Evolutionary conservation across 1,140 invertebrate genomes (phyloP).

Genomic region (Anastrepha ludens): DNA sequence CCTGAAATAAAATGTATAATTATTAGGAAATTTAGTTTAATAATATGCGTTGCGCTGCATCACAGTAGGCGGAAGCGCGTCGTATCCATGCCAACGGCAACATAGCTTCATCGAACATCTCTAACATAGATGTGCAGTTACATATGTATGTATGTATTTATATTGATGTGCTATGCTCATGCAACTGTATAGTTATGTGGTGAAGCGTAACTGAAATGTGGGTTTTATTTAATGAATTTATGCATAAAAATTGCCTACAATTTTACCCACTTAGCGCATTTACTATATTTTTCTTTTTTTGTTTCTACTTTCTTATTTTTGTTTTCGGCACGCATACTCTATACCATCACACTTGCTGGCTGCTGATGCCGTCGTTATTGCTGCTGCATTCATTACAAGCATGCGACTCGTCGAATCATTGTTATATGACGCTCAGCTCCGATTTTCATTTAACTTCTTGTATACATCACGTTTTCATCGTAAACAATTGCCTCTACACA

Average conservation of each 20-base stretch:
- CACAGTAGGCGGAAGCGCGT: slow-evolving; percentile 24
- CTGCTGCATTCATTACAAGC: not conserved
- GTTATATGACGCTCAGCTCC: slow-evolving; percentile 34
- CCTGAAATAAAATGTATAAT: not conserved
- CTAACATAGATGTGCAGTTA: not conserved
- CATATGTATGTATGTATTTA: no score
- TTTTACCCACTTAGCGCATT: not conserved
- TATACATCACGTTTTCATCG: slow-evolving; percentile 33
- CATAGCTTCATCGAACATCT: not conserved
- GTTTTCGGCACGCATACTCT: not conserved
- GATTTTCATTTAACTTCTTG: slow-evolving; percentile 27
- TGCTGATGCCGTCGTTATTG: not conserved
- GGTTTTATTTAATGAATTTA: slow-evolving; percentile 23
- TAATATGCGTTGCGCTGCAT: not conserved
- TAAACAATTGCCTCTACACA: slow-evolving; percentile 29
- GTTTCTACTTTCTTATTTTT: not conserved
- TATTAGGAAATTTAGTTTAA: slow-evolving; percentile 18
- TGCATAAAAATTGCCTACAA: slow-evolving; percentile 24
- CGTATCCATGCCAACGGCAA: not conserved
- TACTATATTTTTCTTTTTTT: not conserved
- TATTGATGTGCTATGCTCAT: not conserved
- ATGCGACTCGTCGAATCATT: not conserved
- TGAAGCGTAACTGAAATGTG: not conserved
- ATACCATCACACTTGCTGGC: not conserved
- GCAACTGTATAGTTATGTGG: not conserved